These are phyloP conservation scores for Andinoacara biseriatus DNA, from an alignment of 2,113 vertebrate species.

Conservation along the genomic window DNA sequence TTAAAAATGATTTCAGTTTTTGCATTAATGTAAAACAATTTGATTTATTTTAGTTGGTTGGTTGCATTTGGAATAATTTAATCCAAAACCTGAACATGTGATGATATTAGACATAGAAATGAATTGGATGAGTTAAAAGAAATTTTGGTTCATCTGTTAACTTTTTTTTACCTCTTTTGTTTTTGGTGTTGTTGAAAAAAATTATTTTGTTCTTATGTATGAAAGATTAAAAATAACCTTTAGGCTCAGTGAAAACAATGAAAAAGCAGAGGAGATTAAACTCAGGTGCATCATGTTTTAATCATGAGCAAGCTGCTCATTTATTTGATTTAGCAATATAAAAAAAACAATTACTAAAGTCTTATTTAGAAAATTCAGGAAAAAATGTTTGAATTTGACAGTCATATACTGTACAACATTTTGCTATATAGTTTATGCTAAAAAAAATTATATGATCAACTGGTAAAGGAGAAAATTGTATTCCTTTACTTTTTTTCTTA, in stretches of 20 bases:
- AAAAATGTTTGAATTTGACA: accelerated
- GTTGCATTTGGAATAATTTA: accelerated
- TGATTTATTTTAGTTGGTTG: no score
- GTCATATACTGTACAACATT: not conserved
- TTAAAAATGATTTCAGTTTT: not conserved
- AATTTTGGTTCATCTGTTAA: accelerated
- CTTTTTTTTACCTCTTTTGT: not conserved
- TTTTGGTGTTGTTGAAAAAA: accelerated
- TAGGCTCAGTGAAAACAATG: not conserved
- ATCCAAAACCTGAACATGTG: not conserved
- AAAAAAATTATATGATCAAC: not conserved
- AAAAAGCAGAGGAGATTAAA: not conserved
- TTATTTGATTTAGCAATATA: not conserved
- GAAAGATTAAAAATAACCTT: accelerated
- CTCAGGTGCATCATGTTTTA: not conserved
- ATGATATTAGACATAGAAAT: accelerated
- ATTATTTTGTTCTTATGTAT: accelerated
- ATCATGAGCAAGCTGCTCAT: not conserved
- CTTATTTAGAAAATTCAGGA: not conserved
- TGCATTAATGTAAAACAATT: accelerated
- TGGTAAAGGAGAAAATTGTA: not conserved
- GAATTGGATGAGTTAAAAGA: not conserved
- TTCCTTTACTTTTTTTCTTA: not conserved
- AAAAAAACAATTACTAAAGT: accelerated
- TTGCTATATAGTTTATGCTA: accelerated